Conservation (phyloP, 2,888 invertebrate species). For the Watsonalla cultraria region DNA sequence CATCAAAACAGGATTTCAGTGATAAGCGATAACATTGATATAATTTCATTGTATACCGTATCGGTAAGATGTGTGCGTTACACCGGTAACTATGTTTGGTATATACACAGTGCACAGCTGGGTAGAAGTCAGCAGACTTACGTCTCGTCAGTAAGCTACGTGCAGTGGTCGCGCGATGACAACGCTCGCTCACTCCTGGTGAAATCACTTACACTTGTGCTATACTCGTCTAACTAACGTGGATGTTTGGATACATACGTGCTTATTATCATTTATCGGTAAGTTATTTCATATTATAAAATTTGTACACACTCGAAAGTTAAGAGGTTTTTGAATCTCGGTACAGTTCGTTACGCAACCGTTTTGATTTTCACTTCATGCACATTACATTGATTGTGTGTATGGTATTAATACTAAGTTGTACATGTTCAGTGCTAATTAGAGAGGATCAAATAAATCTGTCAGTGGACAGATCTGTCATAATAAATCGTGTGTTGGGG, state of each 20-base stretch:
- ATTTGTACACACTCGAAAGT: neutral
- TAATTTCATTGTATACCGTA: neutral
- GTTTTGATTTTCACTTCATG: neutral
- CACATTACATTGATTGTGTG: no score
- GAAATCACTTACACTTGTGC: slow-evolving; percentile 34
- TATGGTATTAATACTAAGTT: no score
- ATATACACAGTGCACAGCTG: neutral
- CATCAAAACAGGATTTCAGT: no score
- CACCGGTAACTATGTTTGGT: neutral
- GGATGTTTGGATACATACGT: neutral
- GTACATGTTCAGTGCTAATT: no score
- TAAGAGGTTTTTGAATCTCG: neutral
- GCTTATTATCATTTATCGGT: neutral
- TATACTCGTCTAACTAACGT: slow-evolving; percentile 13
- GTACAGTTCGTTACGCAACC: neutral
- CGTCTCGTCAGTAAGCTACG: slow-evolving; percentile 15
- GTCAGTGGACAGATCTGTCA: no score
- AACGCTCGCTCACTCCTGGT: slow-evolving; percentile 38
- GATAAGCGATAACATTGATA: neutral
- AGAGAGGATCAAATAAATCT: no score
- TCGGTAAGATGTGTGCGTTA: neutral
- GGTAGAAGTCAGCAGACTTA: slow-evolving; percentile 6
- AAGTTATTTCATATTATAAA: neutral
- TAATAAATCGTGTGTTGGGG: no score
- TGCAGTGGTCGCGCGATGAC: slow-evolving; percentile 54